phyloP scores from a whole-genome alignment of 2,888 invertebrate species.

The Lasius fuliginosus region DNA sequence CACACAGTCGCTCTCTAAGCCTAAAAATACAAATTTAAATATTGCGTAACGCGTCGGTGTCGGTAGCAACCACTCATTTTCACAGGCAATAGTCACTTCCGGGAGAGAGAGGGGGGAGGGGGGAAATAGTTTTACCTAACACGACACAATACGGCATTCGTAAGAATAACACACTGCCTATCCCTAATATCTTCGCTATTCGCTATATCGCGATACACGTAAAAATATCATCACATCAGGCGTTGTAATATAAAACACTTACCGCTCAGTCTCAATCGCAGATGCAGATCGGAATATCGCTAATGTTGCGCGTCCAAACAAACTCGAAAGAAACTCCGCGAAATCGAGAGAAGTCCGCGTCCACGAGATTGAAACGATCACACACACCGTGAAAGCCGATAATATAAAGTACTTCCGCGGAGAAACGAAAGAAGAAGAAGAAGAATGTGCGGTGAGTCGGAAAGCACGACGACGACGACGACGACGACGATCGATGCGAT shows the following conservation, averaged over 20 bases:
- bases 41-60: constrained; percentile 45
- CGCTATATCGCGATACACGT: neutral
- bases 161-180: neutral
- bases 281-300: neutral
- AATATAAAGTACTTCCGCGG: neutral
- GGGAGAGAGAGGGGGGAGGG: neutral
- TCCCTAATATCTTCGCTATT: neutral
- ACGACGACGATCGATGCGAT: constrained; percentile 72
- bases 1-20: constrained; percentile 12
- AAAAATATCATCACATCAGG: neutral
- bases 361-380: neutral
- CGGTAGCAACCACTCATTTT: constrained; percentile 41
- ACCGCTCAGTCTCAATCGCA: neutral
- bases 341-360: neutral
- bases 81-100: neutral
- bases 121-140: neutral
- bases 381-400: neutral
- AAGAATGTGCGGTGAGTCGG: neutral
- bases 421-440: neutral
- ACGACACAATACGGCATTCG: neutral
- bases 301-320: neutral
- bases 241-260: constrained; percentile 28
- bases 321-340: neutral
- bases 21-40: constrained; percentile 55
- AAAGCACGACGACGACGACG: constrained; percentile 44